phyloP scores from a whole-genome alignment of 2,888 invertebrate genomes.

The Hemithea aestivaria region DNA sequence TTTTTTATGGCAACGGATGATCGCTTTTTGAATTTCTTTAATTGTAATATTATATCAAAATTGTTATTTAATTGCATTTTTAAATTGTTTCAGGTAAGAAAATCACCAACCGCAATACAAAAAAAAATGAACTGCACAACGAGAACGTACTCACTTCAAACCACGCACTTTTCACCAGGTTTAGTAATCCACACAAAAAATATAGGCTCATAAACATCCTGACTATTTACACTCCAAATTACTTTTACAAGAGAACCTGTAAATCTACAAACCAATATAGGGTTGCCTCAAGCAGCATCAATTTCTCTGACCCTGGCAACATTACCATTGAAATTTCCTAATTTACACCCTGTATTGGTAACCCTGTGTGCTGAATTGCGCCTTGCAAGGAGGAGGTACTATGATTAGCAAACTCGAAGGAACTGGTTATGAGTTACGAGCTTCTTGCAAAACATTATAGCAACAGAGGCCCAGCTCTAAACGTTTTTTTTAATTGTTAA shows the following conservation, averaged over 20 bases:
- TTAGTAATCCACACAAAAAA: too few species aligned
- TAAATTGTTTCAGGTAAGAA: constrained; percentile 7
- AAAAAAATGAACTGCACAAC: too few species aligned
- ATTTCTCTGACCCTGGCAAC: constrained; percentile 32
- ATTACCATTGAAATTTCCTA: constrained; percentile 43
- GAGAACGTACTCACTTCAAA: too few species aligned
- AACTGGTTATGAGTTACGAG: background rate
- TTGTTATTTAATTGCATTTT: too few species aligned
- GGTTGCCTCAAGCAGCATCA: constrained; percentile 31
- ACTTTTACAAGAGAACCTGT: constrained; percentile 19
- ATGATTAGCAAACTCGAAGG: constrained; percentile 3
- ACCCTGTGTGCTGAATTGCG: constrained; percentile 27
- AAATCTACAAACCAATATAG: constrained; percentile 37
- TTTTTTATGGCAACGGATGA: too few species aligned
- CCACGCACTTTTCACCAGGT: too few species aligned
- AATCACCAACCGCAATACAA: too few species aligned
- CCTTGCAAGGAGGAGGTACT: constrained; percentile 22
- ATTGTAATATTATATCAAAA: too few species aligned
- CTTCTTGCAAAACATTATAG: too few species aligned
- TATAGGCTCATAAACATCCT: background rate
- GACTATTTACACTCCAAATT: constrained; percentile 13
- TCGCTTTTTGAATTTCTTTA: too few species aligned
- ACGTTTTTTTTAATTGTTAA: too few species aligned
- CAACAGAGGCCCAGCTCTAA: too few species aligned
- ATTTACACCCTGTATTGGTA: constrained; percentile 45